phyloP scores from a whole-genome alignment of 2,888 invertebrate genomes.

The Teinopalpus imperialis region DNA sequence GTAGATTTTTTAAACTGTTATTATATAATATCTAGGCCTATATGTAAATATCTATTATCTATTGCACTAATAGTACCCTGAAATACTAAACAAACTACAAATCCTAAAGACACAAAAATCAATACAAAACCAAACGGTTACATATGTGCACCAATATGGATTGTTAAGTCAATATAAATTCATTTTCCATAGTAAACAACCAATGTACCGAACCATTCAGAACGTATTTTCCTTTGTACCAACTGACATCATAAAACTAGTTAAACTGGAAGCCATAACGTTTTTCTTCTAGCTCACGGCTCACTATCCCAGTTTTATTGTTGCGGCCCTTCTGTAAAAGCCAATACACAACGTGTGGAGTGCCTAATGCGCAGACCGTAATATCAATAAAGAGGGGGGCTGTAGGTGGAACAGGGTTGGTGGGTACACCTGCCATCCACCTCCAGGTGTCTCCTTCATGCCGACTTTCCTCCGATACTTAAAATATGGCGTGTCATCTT shows the following conservation, averaged over 20 bases:
- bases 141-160: no score
- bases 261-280: constrained; percentile 33
- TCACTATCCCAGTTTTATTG: constrained; percentile 56
- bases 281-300: constrained; percentile 39
- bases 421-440: constrained; percentile 49
- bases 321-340: constrained; percentile 52
- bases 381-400: constrained; percentile 69
- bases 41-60: no score
- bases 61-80: no score
- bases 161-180: constrained; percentile 12
- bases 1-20: no score
- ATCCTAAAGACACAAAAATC: no score
- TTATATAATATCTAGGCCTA: no score
- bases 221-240: constrained; percentile 20
- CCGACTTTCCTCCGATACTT: constrained; percentile 66
- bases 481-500: constrained; percentile 74
- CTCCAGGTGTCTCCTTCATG: constrained; percentile 53
- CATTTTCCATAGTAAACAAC: constrained; percentile 12
- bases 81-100: no score
- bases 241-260: constrained; percentile 25
- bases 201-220: constrained; percentile 3
- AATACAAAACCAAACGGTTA: no score
- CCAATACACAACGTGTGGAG: constrained; percentile 63
- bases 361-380: constrained; percentile 68
- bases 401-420: constrained; percentile 34